Evolutionary conservation across 2,888 invertebrate genomes (phyloP).

Genomic region (Celastrina argiolus): DNA sequence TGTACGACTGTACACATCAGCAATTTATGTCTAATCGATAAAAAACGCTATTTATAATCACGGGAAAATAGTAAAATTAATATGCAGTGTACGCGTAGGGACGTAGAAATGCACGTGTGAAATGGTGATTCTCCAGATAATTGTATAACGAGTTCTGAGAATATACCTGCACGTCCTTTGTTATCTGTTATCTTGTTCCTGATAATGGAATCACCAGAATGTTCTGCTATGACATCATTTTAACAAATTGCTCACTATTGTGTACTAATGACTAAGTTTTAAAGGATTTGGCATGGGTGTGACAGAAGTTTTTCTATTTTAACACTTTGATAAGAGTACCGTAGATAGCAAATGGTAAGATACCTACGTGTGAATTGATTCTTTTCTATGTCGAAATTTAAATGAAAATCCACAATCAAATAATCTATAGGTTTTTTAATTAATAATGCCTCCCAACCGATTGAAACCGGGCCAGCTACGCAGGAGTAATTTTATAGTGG

Average conservation of each 20-base stretch:
- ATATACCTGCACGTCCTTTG: constrained; percentile 6
- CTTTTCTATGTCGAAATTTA: not conserved
- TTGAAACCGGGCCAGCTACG: too few relatives aligned
- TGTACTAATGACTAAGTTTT: not conserved
- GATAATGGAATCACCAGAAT: constrained; percentile 19
- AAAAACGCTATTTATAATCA: not conserved
- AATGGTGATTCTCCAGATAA: not conserved
- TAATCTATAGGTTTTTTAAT: too few relatives aligned
- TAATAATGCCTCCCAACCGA: too few relatives aligned
- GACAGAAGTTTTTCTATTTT: not conserved
- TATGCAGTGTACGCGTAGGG: not conserved
- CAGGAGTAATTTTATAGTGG: too few relatives aligned
- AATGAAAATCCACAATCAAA: too few relatives aligned
- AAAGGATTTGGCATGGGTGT: not conserved
- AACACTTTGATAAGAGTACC: not conserved
- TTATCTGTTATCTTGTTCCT: constrained; percentile 20
- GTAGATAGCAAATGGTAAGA: not conserved
- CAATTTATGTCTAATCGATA: too few relatives aligned
- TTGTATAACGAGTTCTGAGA: constrained; percentile 1
- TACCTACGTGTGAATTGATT: not conserved
- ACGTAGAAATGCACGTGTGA: not conserved
- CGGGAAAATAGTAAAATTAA: not conserved
- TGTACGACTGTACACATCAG: too few relatives aligned
- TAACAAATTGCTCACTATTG: constrained; percentile 10
- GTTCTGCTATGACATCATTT: constrained; percentile 15